These are phyloP conservation scores for Malacoraja senta DNA, from an alignment of 2,797 vertebrate genomes.

Conservation along the genomic window DNA sequence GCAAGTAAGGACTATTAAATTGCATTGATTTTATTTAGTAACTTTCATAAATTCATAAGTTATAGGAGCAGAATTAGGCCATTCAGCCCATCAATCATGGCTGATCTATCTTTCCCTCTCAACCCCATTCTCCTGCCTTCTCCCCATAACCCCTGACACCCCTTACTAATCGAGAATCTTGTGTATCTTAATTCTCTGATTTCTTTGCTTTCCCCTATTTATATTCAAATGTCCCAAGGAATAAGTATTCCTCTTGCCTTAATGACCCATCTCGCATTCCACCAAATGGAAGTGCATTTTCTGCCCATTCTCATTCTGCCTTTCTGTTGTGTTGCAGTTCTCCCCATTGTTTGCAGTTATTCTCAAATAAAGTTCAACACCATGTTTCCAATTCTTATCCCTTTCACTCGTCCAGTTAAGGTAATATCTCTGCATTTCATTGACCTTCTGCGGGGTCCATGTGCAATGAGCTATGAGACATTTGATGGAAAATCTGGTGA, in stretches of 20 bases:
- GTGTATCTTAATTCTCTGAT: not conserved
- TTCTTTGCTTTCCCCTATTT: not conserved
- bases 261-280: not conserved
- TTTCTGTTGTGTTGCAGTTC: not conserved
- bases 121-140: no score
- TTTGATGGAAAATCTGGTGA: not conserved
- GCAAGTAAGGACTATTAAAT: not conserved
- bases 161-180: not conserved
- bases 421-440: slow-evolving; percentile 16
- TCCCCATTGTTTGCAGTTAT: not conserved
- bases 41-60: no score
- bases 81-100: no score
- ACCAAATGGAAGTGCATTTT: not conserved
- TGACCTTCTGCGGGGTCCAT: not conserved
- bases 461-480: not conserved
- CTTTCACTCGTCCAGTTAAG: not conserved
- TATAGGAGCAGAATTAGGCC: no score
- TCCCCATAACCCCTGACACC: no score
- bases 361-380: not conserved
- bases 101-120: no score
- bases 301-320: not conserved
- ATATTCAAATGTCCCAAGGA: not conserved
- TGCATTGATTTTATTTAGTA: not conserved
- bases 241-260: not conserved
- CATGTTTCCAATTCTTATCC: not conserved